Conservation (phyloP, 2,888 invertebrate species). For the Venustoraphidia nigricollis region DNA sequence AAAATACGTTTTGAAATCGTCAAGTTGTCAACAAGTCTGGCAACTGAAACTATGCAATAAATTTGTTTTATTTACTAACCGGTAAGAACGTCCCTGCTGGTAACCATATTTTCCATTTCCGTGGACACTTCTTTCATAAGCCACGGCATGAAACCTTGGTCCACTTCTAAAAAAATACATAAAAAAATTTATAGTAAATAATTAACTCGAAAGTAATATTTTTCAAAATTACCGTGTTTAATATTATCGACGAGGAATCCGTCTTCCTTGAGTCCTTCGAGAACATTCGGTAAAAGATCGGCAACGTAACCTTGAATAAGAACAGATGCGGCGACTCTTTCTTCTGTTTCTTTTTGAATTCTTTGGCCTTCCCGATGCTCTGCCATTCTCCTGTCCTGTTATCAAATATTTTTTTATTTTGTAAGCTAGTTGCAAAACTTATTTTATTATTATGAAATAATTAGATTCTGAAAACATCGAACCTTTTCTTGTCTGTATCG, state of each 20-base stretch:
- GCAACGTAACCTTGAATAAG: constrained; percentile 77
- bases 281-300: constrained; percentile 68
- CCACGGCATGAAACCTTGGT: constrained; percentile 78
- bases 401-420: neutral
- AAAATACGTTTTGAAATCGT: too few relatives aligned
- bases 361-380: constrained; percentile 49
- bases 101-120: constrained; percentile 67
- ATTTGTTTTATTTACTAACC: constrained; percentile 25
- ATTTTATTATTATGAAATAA: neutral
- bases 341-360: constrained; percentile 59
- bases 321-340: constrained; percentile 66
- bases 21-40: too few relatives aligned
- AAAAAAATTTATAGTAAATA: constrained; percentile 4
- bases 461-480: neutral
- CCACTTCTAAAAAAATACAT: constrained; percentile 40
- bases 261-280: constrained; percentile 63
- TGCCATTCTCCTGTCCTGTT: constrained; percentile 49
- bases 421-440: neutral
- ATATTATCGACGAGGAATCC: constrained; percentile 49
- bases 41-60: too few relatives aligned
- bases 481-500: constrained; percentile 52
- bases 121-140: constrained; percentile 64
- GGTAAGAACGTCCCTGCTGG: constrained; percentile 65
- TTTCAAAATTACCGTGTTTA: constrained; percentile 33
- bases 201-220: constrained; percentile 4